Evolutionary conservation across 2,888 invertebrate genomes (phyloP).

Genomic region (Plagodis dolabraria): DNA sequence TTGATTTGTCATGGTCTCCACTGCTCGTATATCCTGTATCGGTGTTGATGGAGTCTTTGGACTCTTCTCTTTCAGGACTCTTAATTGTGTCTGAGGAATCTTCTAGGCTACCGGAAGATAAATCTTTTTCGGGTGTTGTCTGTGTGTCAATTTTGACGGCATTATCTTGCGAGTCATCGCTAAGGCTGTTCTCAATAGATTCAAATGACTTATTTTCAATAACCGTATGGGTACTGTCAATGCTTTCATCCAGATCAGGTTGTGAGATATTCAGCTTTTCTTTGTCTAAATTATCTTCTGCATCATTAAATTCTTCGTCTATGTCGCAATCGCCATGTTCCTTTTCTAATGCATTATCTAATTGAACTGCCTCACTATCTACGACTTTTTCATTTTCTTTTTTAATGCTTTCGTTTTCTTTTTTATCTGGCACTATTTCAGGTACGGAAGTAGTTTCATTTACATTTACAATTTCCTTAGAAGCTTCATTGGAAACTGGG

Average conservation of each 20-base stretch:
- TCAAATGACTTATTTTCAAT: constrained; percentile 70
- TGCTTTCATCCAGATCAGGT: constrained; percentile 67
- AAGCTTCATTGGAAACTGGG: too few species aligned
- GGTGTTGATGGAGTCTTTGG: constrained; percentile 57
- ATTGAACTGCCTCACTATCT: neutral
- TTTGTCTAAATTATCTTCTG: constrained; percentile 33
- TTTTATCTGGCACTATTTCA: neutral
- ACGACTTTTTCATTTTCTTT: constrained; percentile 16
- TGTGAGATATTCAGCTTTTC: constrained; percentile 54
- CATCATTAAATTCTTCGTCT: constrained; percentile 20
- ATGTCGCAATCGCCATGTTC: constrained; percentile 7
- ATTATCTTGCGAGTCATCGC: constrained; percentile 40
- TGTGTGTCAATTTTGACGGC: constrained; percentile 32
- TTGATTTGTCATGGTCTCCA: constrained; percentile 34
- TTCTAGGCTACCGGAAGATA: constrained; percentile 48
- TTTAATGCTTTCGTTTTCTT: constrained; percentile 5
- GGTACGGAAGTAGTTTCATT: neutral
- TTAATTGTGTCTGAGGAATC: constrained; percentile 52
- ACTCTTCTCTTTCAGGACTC: constrained; percentile 55
- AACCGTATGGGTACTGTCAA: constrained; percentile 70
- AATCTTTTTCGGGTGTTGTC: constrained; percentile 46
- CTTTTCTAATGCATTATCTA: constrained; percentile 2
- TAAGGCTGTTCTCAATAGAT: constrained; percentile 44
- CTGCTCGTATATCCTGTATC: constrained; percentile 58
- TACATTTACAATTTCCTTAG: neutral